These are phyloP conservation scores for Drosophila prostipennis DNA, from an alignment of 2,888 invertebrate genomes.

Conservation along the genomic window DNA sequence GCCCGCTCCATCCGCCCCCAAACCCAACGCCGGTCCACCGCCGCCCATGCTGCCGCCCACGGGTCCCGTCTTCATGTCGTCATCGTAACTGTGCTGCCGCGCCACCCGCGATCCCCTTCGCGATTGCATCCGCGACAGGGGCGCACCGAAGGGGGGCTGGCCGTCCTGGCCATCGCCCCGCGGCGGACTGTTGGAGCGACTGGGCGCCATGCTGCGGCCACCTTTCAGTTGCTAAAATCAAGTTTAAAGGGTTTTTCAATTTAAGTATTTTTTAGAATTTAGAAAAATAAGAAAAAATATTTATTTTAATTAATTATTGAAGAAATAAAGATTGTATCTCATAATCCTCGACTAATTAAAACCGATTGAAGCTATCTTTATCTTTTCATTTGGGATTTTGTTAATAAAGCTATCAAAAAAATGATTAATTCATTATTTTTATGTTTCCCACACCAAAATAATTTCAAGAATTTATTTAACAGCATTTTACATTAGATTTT, in stretches of 20 bases:
- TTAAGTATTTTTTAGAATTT: too few species aligned
- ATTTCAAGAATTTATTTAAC: too few species aligned
- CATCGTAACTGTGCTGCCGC: constrained; percentile 93
- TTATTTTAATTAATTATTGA: too few species aligned
- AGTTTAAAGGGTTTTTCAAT: neutral
- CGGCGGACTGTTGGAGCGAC: constrained; percentile 87
- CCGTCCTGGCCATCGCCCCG: constrained; percentile 82
- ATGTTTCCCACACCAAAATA: too few species aligned
- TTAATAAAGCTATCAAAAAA: too few species aligned
- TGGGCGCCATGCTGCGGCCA: constrained; percentile 87
- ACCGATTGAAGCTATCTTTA: too few species aligned
- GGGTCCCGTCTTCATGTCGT: constrained; percentile 87
- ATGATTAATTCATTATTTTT: too few species aligned
- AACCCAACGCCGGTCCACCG: constrained; percentile 61
- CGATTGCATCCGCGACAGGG: constrained; percentile 84
- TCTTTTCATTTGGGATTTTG: too few species aligned
- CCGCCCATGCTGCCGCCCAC: constrained; percentile 70
- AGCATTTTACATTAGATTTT: too few species aligned
- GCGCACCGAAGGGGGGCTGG: constrained; percentile 76
- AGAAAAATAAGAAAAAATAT: too few species aligned
- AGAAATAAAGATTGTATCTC: too few species aligned
- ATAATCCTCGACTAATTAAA: too few species aligned
- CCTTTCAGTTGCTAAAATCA: constrained; percentile 87
- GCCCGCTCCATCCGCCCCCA: constrained; percentile 85
- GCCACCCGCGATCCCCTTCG: constrained; percentile 88